phyloP scores from a whole-genome alignment of 1,140 invertebrate genomes.

The Drosophila trapezifrons region DNA sequence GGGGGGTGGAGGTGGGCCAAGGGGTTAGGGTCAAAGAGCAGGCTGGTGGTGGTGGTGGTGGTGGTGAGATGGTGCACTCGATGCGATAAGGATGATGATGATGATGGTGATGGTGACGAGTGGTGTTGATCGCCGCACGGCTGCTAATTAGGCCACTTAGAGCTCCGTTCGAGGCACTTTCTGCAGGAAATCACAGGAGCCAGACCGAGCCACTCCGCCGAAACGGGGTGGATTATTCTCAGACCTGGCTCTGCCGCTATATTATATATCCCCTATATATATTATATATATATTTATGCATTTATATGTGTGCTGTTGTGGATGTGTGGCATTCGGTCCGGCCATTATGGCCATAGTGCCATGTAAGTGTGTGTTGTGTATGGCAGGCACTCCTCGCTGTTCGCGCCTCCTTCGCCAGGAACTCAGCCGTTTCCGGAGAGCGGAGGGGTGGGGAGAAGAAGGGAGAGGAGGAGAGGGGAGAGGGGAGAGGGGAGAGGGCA shows the following conservation, averaged over 20 bases:
- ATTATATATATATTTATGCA: not conserved
- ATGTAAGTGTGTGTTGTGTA: constrained; percentile 60
- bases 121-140: constrained; percentile 80
- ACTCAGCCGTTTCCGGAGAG: constrained; percentile 7
- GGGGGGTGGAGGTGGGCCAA: not conserved
- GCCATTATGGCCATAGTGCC: constrained; percentile 72
- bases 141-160: constrained; percentile 81
- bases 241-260: not conserved
- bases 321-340: constrained; percentile 14
- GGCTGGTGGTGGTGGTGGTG: not conserved
- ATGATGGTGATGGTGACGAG: constrained; percentile 49
- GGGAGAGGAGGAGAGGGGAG: not conserved
- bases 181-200: constrained; percentile 70
- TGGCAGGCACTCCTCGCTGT: constrained; percentile 11
- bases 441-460: too few species aligned
- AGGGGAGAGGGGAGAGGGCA: too few species aligned
- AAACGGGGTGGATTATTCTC: constrained; percentile 54
- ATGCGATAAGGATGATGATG: constrained; percentile 16
- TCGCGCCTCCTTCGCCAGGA: constrained; percentile 8
- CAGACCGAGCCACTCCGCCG: constrained; percentile 24
- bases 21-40: constrained; percentile 18
- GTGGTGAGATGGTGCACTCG: constrained; percentile 46
- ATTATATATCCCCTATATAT: not conserved
- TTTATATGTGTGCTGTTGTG: not conserved
- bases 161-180: constrained; percentile 62